phyloP scores from a whole-genome alignment of 2,113 vertebrate species.

The Pelecanoides urinatrix region DNA sequence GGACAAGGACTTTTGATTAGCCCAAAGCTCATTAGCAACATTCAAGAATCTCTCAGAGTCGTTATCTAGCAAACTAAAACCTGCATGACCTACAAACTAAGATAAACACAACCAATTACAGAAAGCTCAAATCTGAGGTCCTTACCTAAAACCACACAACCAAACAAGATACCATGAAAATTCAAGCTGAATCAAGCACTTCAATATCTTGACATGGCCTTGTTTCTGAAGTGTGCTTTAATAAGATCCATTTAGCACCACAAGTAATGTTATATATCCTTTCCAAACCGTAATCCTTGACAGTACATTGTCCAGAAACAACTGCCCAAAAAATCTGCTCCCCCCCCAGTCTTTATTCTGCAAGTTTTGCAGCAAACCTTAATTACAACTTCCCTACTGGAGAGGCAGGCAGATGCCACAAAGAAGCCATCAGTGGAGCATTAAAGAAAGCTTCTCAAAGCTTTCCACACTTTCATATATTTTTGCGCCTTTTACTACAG shows the following conservation, averaged over 20 bases:
- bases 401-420: not conserved
- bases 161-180: not conserved
- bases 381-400: not conserved
- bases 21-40: constrained; percentile 47
- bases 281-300: not conserved
- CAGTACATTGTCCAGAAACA: not conserved
- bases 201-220: not conserved
- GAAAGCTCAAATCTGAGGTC: not conserved
- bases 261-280: not conserved
- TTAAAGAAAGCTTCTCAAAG: not conserved
- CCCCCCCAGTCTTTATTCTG: not conserved
- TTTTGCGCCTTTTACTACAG: not conserved
- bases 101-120: not conserved
- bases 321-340: not conserved
- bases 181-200: not conserved
- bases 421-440: not conserved
- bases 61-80: constrained; percentile 3
- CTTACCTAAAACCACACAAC: not conserved
- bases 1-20: constrained; percentile 2
- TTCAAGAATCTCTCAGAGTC: not conserved
- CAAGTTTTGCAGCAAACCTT: not conserved
- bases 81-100: constrained; percentile 12
- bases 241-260: not conserved
- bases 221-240: not conserved
- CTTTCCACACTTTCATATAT: not conserved